Evolutionary conservation across 2,888 invertebrate species (phyloP), one percentile per base, ranked within the genome.

Genomic region (Meteorus cinctellus): DNA sequence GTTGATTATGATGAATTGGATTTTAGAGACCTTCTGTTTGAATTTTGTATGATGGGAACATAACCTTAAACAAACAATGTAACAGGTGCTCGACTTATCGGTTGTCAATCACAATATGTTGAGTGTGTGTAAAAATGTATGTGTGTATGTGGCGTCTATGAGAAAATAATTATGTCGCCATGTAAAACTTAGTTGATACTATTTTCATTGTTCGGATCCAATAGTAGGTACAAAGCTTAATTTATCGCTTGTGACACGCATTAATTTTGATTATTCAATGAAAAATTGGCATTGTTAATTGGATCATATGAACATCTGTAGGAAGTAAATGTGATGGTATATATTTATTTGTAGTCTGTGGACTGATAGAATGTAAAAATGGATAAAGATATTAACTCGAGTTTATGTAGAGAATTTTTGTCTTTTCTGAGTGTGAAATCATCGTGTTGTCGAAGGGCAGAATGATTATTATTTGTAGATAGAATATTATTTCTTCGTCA

Each of bases 21-120:
- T 31, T 10, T 31, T 62, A 4, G 5, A 29, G n/a, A 6, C 12
- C 12, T 41, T 29, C 29, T 29, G 14, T 62, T 29, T 62, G 31
- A 1, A n/a, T 29, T 45, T 68, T 48, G 41, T 48, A 59, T 55
- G 66, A 66, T 63, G 68, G 51, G 65, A 72, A 80, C 80, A 75
- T 80, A 80, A 80, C 80, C 79, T 75, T 55, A 69, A 36, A 48
- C 67, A 75, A 79, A 77, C 79, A 79, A 79, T 62, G 79, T 78
- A 79, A 80, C 79, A 78, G 79, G 79, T 79, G 79, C 74, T 77
- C 41, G 36, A 31, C 36, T 60, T 68, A 31, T 66, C 24, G 45
- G 41, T 62, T 62, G 29, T 62, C 62, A 62, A 55, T 55, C 55
- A 55, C 55, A 24, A 60, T 71, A 41, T 19, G 24, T 4, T 34